Conservation (phyloP, 2,113 vertebrate genomes). For the Willisornis vidua region DNA sequence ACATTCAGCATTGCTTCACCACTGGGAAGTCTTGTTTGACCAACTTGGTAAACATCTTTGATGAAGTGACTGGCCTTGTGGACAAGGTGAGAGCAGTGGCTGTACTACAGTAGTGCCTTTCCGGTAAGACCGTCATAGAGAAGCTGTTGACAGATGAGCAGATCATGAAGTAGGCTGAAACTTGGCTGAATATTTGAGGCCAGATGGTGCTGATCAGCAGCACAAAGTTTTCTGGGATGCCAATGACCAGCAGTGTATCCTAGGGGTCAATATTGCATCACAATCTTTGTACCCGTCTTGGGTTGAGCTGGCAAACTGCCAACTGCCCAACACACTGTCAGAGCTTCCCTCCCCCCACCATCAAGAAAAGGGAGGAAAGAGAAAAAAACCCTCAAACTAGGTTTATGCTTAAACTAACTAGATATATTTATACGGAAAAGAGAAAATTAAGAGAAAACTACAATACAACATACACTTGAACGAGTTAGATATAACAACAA, state of each 20-base stretch:
- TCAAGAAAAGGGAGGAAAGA: too few relatives aligned
- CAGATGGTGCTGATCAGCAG: neutral
- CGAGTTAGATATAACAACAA: too few relatives aligned
- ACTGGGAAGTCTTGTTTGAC: neutral
- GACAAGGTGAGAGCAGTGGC: neutral
- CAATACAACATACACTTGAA: too few relatives aligned
- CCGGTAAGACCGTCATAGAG: neutral
- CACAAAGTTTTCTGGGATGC: neutral
- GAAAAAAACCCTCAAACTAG: too few relatives aligned
- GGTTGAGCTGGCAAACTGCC: too few relatives aligned
- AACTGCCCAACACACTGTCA: too few relatives aligned
- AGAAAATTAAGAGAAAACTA: too few relatives aligned
- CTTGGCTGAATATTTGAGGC: rapidly evolving
- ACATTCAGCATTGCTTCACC: neutral
- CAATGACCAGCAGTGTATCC: neutral
- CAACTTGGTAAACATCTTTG: neutral
- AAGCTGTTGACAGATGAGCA: neutral
- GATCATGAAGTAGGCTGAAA: neutral
- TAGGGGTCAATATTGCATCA: neutral
- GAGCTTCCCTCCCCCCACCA: too few relatives aligned
- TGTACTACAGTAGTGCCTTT: neutral
- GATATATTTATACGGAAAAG: too few relatives aligned
- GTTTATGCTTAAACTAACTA: too few relatives aligned
- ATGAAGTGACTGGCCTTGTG: neutral
- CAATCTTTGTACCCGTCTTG: too few relatives aligned